These are phyloP conservation scores for Eudemis profundana DNA, from an alignment of 2,888 invertebrate genomes.

Conservation along the genomic window DNA sequence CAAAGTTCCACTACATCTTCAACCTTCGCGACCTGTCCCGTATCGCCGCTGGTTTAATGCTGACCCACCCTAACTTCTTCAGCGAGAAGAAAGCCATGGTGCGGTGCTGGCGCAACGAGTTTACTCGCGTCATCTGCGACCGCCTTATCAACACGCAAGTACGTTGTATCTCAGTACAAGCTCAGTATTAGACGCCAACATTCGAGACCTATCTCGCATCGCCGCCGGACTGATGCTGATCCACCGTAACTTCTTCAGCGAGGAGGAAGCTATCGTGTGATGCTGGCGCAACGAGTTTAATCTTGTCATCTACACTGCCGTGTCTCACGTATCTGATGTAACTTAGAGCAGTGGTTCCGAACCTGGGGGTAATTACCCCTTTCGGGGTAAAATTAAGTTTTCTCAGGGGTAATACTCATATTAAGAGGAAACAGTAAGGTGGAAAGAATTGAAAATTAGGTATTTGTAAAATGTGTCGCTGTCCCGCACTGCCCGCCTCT, in stretches of 20 bases:
- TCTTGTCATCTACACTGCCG: conserved; percentile 93
- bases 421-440: no score
- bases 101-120: conserved; percentile 96
- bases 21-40: conserved; percentile 96
- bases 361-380: no score
- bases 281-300: conserved; percentile 97
- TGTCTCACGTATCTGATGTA: no score
- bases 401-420: no score
- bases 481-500: no score
- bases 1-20: conserved; percentile 97
- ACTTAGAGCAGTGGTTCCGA: no score
- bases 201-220: conserved; percentile 95
- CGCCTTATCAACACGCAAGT: conserved; percentile 89
- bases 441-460: no score
- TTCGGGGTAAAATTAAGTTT: no score
- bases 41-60: conserved; percentile 92
- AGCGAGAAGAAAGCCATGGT: conserved; percentile 89
- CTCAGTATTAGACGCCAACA: conserved; percentile 83
- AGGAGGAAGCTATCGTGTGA: conserved; percentile 89
- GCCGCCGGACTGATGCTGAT: conserved; percentile 93
- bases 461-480: no score
- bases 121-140: conserved; percentile 94
- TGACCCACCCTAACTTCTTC: conserved; percentile 90
- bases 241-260: conserved; percentile 88
- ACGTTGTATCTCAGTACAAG: not conserved